phyloP scores from a whole-genome alignment of 2,888 invertebrate genomes.

The Napeogenes sylphis region DNA sequence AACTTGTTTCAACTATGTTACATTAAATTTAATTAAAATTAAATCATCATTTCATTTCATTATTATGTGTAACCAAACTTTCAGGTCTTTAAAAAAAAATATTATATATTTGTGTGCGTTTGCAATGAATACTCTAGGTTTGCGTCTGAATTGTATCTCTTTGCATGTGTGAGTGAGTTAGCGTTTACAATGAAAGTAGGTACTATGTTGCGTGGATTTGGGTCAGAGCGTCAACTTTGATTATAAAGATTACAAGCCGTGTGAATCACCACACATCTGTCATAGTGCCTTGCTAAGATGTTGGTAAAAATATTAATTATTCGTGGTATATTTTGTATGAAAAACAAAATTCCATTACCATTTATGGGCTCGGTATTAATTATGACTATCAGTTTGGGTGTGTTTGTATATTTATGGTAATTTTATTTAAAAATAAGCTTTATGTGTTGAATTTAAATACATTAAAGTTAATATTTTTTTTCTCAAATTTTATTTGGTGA shows the following conservation, averaged over 20 bases:
- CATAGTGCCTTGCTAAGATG: constrained; percentile 13
- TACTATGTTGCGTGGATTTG: constrained; percentile 73
- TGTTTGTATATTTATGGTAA: too few species aligned
- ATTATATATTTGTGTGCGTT: constrained; percentile 11
- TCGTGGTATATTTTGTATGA: too few species aligned
- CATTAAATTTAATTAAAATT: constrained; percentile 6
- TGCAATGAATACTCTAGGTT: constrained; percentile 18
- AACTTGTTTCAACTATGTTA: constrained; percentile 7
- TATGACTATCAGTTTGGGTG: too few species aligned
- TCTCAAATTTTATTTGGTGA: too few species aligned
- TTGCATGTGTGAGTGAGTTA: constrained; percentile 34
- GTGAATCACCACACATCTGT: constrained; percentile 71
- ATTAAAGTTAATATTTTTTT: too few species aligned
- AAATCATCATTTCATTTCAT: not conserved
- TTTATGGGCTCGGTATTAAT: too few species aligned
- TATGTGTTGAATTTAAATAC: too few species aligned
- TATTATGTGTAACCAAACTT: too few species aligned
- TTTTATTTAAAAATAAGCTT: too few species aligned
- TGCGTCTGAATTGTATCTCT: constrained; percentile 28
- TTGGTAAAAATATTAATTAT: not conserved
- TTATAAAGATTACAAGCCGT: constrained; percentile 73
- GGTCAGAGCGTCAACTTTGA: constrained; percentile 75
- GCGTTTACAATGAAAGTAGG: constrained; percentile 75
- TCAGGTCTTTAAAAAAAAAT: too few species aligned
- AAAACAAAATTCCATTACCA: too few species aligned